Evolutionary conservation across 2,113 vertebrate genomes (phyloP).

Genomic region (Petrocephalus microphthalmus): DNA sequence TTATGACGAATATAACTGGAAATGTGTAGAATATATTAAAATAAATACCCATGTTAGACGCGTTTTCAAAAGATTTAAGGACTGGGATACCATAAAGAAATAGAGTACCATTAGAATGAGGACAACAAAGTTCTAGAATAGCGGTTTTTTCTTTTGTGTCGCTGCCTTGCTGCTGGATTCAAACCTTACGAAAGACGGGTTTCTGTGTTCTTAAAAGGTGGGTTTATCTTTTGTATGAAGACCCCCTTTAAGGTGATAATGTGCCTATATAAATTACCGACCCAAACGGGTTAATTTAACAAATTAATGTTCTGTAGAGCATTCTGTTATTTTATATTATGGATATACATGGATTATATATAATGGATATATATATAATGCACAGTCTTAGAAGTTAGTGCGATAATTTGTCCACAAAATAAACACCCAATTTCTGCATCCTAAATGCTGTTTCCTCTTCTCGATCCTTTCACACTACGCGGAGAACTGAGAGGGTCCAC

Average conservation of each 20-base stretch:
- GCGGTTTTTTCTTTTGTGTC: neutral
- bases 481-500: neutral
- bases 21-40: neutral
- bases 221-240: neutral
- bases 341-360: neutral
- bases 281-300: neutral
- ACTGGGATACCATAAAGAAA: neutral
- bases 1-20: neutral
- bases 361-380: neutral
- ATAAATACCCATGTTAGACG: neutral
- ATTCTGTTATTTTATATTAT: neutral
- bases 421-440: neutral
- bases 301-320: neutral
- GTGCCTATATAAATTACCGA: neutral
- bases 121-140: slow-evolving; percentile 14
- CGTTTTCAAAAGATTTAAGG: neutral
- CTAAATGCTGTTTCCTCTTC: neutral
- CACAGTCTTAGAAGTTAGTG: neutral
- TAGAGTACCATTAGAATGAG: neutral
- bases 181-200: neutral
- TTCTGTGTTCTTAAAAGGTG: neutral
- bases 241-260: neutral
- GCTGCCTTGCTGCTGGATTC: neutral
- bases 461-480: neutral
- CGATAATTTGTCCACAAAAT: neutral